A percentile compares a stretch with the other conserved stretches of the same genome.
Evolutionary conservation across 1,140 invertebrate species (phyloP).

Genomic region (Galendromus occidentalis): DNA sequence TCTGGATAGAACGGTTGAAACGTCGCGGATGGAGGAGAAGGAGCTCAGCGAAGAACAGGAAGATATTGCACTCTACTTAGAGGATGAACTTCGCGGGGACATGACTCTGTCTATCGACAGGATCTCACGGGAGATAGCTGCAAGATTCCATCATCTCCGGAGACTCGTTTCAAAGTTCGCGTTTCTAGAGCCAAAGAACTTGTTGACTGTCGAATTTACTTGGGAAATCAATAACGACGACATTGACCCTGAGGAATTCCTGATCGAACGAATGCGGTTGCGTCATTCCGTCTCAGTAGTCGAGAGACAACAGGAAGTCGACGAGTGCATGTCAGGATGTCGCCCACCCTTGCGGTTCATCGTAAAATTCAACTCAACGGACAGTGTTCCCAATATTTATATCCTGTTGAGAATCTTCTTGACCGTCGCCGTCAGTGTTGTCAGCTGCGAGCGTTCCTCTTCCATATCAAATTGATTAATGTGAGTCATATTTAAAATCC

Average conservation of each 20-base stretch:
- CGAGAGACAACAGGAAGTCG: neutral
- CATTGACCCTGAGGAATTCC: neutral
- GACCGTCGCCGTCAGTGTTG: no score
- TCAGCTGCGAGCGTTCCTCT: no score
- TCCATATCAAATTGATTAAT: no score
- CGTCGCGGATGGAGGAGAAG: neutral
- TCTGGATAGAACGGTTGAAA: neutral
- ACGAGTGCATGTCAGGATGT: neutral
- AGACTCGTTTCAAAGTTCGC: no score
- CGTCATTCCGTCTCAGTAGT: neutral
- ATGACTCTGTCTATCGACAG: no score
- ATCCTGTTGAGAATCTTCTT: neutral
- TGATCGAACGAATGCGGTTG: slow-evolving; percentile 7
- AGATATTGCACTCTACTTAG: neutral
- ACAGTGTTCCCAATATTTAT: slow-evolving; percentile 8
- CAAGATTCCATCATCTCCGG: neutral
- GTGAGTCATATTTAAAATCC: no score
- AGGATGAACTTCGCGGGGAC: neutral
- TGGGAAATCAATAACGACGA: neutral
- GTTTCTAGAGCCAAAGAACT: neutral
- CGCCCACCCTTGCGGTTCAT: neutral
- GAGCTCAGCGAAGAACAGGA: no score
- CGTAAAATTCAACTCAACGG: neutral
- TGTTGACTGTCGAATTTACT: neutral
- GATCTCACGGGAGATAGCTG: neutral